Evolutionary conservation across 2,888 invertebrate genomes (phyloP).

Genomic region (Rotaria socialis): DNA sequence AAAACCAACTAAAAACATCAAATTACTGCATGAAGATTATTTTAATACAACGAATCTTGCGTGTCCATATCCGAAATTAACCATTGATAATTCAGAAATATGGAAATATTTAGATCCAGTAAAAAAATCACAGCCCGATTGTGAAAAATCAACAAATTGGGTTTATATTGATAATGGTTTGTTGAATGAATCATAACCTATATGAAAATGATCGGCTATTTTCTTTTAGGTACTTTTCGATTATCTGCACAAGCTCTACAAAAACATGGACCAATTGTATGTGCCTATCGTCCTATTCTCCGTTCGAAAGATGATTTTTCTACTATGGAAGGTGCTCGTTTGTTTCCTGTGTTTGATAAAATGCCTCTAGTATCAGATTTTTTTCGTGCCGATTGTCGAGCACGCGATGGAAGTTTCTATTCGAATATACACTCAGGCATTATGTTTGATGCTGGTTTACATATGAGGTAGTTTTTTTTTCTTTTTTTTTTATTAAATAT

Average conservation of each 20-base stretch:
- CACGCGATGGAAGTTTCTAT: conserved; percentile 63
- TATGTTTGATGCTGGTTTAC: conserved; percentile 48
- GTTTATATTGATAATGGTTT: conserved; percentile 69
- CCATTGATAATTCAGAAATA: background rate
- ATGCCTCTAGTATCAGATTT: conserved; percentile 52
- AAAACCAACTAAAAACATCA: background rate
- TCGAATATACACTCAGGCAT: conserved; percentile 68
- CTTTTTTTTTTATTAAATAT: background rate
- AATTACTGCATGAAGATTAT: background rate
- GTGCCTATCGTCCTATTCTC: conserved; percentile 63
- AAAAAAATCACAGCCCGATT: background rate
- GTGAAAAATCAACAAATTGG: conserved; percentile 66
- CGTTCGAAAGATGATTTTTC: conserved; percentile 50
- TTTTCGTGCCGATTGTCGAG: conserved; percentile 53
- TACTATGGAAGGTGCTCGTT: conserved; percentile 49
- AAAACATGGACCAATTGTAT: conserved; percentile 60
- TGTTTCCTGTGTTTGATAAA: conserved; percentile 50
- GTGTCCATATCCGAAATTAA: conserved; percentile 7
- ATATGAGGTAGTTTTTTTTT: conserved; percentile 33
- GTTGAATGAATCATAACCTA: background rate
- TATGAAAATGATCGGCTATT: too few relatives aligned
- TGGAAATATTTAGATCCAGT: background rate
- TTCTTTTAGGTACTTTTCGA: conserved; percentile 60
- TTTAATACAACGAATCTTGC: conserved; percentile 25
- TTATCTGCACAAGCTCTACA: conserved; percentile 62